Conservation (phyloP, 1,140 invertebrate genomes). For the Drosophila pachea region DNA sequence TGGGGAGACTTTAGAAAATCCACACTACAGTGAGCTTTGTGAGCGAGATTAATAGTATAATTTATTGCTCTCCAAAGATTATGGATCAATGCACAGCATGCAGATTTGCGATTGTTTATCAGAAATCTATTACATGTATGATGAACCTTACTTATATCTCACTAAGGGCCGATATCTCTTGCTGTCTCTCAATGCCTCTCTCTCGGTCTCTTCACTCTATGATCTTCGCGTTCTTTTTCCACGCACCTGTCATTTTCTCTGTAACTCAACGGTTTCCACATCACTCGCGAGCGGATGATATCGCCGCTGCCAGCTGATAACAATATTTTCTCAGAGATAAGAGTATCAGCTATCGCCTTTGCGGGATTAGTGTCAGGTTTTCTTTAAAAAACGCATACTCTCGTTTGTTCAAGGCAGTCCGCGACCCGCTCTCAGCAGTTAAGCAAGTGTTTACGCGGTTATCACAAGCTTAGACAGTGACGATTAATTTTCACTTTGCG, state of each 20-base stretch:
- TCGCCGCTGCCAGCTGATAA: conserved; percentile 55
- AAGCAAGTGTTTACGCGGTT: conserved; percentile 49
- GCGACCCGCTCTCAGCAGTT: conserved; percentile 55
- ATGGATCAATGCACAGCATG: background rate
- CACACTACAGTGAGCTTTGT: conserved; percentile 27
- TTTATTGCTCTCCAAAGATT: background rate
- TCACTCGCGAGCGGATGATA: conserved; percentile 25
- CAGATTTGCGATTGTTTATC: conserved; percentile 21
- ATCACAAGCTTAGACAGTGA: conserved; percentile 30
- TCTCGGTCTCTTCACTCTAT: background rate
- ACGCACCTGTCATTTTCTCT: conserved; percentile 6
- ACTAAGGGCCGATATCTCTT: no score
- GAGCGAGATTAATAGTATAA: background rate
- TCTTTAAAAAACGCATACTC: conserved; percentile 67
- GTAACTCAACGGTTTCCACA: conserved; percentile 14
- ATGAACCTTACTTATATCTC: background rate
- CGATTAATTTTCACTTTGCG: conserved; percentile 64
- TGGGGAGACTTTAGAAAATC: conserved; percentile 7
- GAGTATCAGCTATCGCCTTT: conserved; percentile 38
- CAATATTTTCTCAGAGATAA: conserved; percentile 64
- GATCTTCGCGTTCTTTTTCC: background rate
- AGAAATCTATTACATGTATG: conserved; percentile 1
- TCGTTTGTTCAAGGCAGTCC: conserved; percentile 48
- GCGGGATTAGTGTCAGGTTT: conserved; percentile 62
- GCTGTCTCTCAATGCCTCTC: background rate